Evolutionary conservation across 2,113 vertebrate species (phyloP).

Genomic region (Sarotherodon lohbergeri): DNA sequence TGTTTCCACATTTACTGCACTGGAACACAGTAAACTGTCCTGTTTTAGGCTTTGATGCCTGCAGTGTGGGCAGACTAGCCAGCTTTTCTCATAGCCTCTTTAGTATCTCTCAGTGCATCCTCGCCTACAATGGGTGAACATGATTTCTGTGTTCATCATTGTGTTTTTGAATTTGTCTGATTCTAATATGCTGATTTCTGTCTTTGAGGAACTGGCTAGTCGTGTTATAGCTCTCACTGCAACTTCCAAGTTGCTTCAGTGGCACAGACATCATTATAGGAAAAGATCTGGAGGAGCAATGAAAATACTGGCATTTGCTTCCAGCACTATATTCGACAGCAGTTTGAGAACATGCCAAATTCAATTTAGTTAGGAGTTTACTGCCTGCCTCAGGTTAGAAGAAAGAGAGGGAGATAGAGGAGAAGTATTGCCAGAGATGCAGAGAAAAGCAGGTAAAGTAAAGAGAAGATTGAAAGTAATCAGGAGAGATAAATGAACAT

Average conservation of each 20-base stretch:
- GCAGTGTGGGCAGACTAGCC: background rate
- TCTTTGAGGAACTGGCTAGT: background rate
- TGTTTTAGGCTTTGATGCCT: background rate
- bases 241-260: background rate
- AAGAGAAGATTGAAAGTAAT: constrained; percentile 9
- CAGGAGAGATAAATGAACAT: constrained; percentile 15
- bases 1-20: background rate
- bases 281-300: background rate
- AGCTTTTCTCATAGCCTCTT: background rate
- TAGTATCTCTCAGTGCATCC: background rate
- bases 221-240: background rate
- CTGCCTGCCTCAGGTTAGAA: background rate
- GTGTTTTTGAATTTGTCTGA: background rate
- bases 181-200: background rate
- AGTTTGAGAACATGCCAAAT: constrained; percentile 27
- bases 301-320: background rate
- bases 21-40: background rate
- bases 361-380: constrained; percentile 29
- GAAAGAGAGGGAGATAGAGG: background rate
- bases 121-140: background rate
- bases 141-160: background rate
- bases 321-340: background rate
- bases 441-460: background rate
- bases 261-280: background rate
- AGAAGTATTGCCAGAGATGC: background rate